phyloP scores from a whole-genome alignment of 2,888 invertebrate genomes.

The Macrosiphum euphorbiae region DNA sequence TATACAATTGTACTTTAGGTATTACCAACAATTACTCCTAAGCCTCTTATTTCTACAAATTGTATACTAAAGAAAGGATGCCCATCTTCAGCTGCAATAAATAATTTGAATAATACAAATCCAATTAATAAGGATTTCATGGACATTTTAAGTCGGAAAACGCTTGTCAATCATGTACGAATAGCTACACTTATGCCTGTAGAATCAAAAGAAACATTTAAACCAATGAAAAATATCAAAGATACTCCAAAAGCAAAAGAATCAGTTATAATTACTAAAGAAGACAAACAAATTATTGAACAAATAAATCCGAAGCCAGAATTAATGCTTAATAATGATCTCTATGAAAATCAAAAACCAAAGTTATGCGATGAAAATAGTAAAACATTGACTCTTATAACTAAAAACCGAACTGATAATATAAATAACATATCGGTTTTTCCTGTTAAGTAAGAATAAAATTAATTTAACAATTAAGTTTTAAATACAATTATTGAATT shows the following conservation, averaged over 20 bases:
- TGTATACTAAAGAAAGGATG: not conserved
- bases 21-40: conserved; percentile 45
- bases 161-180: not conserved
- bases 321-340: conserved; percentile 26
- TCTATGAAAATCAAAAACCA: conserved; percentile 30
- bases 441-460: conserved; percentile 36
- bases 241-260: conserved; percentile 41
- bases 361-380: conserved; percentile 34
- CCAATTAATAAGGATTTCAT: conserved; percentile 26
- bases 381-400: not conserved
- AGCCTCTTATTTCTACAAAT: conserved; percentile 27
- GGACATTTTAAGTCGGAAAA: conserved; percentile 30
- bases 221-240: conserved; percentile 28
- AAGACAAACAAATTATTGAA: conserved; percentile 1
- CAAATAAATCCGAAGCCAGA: not conserved
- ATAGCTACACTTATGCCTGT: conserved; percentile 1
- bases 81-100: not conserved
- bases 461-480: not conserved
- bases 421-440: conserved; percentile 13
- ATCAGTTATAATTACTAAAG: not conserved
- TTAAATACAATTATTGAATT: not conserved
- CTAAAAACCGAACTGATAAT: conserved; percentile 1
- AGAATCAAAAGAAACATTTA: conserved; percentile 34
- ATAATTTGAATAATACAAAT: conserved; percentile 34
- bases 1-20: conserved; percentile 35